Base-by-base conservation (phyloP, 2,888 invertebrate genomes). In the Tetropium fuscum region DNA sequence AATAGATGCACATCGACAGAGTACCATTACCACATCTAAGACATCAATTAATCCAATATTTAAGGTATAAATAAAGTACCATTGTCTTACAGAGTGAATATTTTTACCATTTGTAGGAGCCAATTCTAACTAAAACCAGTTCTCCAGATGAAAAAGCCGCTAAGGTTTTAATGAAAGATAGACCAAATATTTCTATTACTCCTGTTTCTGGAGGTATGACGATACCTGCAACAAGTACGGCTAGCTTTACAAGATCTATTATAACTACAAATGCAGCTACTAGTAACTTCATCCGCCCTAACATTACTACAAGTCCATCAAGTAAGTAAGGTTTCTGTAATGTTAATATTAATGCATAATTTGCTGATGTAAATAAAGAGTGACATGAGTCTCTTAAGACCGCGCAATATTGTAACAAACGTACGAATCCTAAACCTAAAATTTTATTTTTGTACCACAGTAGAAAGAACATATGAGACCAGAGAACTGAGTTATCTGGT, bases 121-220 rank as follows among this genome's bases (percentile, higher is more conserved):
- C 62, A 15, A 4, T 18, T 8, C 4, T 30, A 16, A 53, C 56
- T 15, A 53, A 53, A 18, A 7, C 45, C 6, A 15, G 25, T 25
- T 25, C 45, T 20, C 27, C 40, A 6, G 64, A 62, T 20, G 70
- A 71, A 13, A 70, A 72, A 57, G 60, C 69, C 1, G 63, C 72
- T n/a, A 74, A 71, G 49, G 58, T 69, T 22, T 56, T 72, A n/a
- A 74, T 74, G 70, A 76, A 75, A 51, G 84, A 85, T 25, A 78
- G 83, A 11, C 84, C 85, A 0, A 83, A 79, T 58, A 81, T 85
- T 60, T 84, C 85, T 0, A 84, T 81, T 53, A 81, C 79, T n/a
- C 81, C 81, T 3, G 79, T 81, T 30, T 66, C 71, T 7, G 70
- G 45, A 6, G 58, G 59, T 41, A 18, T 64, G 25, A 51, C 59